These are phyloP conservation scores for Apaloderma vittatum DNA, from an alignment of 2,113 vertebrate genomes.

Conservation along the genomic window DNA sequence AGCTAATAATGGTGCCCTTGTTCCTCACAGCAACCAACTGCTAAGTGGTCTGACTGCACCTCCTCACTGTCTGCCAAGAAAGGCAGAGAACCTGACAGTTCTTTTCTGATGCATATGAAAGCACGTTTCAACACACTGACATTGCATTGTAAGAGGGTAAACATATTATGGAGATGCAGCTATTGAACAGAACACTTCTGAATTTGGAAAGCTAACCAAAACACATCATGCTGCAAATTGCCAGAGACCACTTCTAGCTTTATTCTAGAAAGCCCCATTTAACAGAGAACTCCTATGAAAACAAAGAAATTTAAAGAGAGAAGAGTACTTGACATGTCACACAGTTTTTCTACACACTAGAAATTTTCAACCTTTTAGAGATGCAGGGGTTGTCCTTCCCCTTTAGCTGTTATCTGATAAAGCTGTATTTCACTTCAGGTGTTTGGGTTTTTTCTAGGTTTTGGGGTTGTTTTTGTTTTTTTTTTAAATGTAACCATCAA, in stretches of 20 bases:
- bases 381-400: not conserved
- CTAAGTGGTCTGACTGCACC: not conserved
- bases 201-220: not conserved
- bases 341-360: not conserved
- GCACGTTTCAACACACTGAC: not conserved
- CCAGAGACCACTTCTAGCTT: not conserved
- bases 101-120: not conserved
- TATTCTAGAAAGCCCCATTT: not conserved
- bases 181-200: not conserved
- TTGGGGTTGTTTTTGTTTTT: not conserved
- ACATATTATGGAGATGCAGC: rapidly evolving
- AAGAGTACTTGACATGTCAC: not conserved
- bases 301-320: not conserved
- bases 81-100: not conserved
- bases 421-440: not conserved
- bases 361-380: not conserved
- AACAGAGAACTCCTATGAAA: not conserved
- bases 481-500: not conserved
- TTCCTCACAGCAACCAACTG: not conserved
- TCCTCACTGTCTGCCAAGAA: not conserved
- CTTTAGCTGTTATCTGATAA: not conserved
- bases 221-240: not conserved
- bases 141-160: not conserved
- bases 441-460: not conserved
- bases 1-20: not conserved